Base-by-base conservation (phyloP, 2,888 invertebrate genomes). In the Zygothrica quintamaculata region DNA sequence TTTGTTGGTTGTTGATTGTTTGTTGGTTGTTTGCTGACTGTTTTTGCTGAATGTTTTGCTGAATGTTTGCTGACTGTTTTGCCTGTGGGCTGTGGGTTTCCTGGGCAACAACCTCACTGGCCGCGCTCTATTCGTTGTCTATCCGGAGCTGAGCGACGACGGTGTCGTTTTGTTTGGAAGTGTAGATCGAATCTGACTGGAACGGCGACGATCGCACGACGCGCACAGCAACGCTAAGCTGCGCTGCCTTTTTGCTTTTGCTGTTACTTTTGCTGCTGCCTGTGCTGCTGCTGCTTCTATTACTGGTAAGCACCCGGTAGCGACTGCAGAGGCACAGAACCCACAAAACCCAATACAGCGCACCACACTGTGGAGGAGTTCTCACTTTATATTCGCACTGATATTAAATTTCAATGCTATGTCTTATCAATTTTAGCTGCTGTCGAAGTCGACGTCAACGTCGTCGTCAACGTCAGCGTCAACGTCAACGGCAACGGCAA, bases 391-490 rank as follows among this genome's bases (percentile, higher is more conserved):
- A n/a, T 84, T 88, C 68, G 84, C 79, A 85, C 74, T 84, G 87
- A 85, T 85, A 84, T 88, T 85, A 70, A 69, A 73, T 82, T 84
- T 77, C 81, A 73, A 76, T 76, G 75, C 74, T 77, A 67, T 60
- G 72, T 66, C 74, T 77, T 77, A 77, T 75, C 70, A 77, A 67
- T 70, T 62, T 52, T 11, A 56, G 59, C 56, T 50, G 37, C 42
- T n/a, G 55, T 42, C 59, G 15, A 39, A 31, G 7, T 36, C 55
- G 18, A 15, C 55, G 50, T 4, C 55, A 31, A 1, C 50, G 12
- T n/a, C 46, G 25, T 1, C 34, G 33, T 8, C 50, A 13, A 3
- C 39, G 40, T 33, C 34, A 6, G 8, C 16, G n/a, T 8, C 51
- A n/a, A n/a, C n/a, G n/a, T n/a, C n/a, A n/a, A n/a, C n/a, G n/a